Evolutionary conservation across 2,113 vertebrate genomes (phyloP).

Genomic region (Oxyruncus cristatus): DNA sequence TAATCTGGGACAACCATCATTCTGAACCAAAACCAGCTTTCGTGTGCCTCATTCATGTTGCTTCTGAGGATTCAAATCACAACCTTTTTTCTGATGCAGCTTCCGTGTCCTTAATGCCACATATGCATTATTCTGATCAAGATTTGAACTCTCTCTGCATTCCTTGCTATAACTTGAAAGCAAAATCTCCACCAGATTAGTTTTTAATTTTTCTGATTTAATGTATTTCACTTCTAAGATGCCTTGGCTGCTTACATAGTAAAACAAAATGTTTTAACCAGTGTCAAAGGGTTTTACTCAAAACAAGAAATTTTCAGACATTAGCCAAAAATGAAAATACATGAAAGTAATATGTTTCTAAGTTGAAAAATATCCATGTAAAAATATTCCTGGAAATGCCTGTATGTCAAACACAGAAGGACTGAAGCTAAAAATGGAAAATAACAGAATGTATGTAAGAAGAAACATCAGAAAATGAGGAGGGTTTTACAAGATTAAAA

Average conservation of each 20-base stretch:
- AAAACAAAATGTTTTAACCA: background rate
- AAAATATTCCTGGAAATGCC: constrained; percentile 21
- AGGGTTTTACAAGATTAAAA: constrained; percentile 13
- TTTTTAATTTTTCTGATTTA: background rate
- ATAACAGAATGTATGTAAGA: background rate
- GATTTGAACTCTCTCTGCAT: background rate
- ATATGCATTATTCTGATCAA: background rate
- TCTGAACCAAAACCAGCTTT: background rate
- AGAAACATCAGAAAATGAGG: background rate
- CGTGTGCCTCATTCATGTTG: background rate
- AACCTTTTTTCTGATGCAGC: background rate
- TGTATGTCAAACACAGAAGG: background rate
- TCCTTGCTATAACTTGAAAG: background rate
- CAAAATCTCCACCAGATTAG: background rate
- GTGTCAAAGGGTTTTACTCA: background rate
- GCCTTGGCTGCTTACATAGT: background rate
- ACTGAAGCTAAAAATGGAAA: constrained; percentile 5
- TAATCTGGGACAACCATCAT: background rate
- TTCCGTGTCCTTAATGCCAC: background rate
- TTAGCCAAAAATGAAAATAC: background rate
- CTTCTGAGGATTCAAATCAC: background rate
- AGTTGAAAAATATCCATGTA: background rate
- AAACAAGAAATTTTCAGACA: background rate
- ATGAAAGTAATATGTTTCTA: background rate
- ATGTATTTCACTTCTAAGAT: background rate